phyloP scores from a whole-genome alignment of 64 coral and sea anemone species.

The Pocillopora damicornis region DNA sequence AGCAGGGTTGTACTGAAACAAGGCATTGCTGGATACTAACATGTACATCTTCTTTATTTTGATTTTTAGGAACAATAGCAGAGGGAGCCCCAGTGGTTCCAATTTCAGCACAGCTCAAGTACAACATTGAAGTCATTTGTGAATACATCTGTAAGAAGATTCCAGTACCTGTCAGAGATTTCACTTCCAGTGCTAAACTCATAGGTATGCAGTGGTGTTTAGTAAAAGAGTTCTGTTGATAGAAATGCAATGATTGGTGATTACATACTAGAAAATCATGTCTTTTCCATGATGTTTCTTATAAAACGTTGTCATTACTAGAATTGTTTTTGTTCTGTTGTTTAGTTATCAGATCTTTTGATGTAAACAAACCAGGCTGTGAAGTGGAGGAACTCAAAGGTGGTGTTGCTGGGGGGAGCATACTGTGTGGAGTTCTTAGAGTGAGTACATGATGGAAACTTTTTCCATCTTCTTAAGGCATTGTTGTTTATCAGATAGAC shows the following conservation, averaged over 20 bases:
- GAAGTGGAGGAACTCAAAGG: conserved; percentile 98
- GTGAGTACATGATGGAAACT: conserved; percentile 7
- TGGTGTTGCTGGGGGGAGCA: conserved; percentile 93
- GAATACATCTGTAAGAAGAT: conserved; percentile 99
- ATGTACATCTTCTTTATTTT: neutral
- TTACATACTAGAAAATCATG: too few species aligned
- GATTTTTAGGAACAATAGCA: conserved; percentile 80
- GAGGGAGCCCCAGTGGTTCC: conserved; percentile 94
- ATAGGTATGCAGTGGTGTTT: conserved; percentile 56
- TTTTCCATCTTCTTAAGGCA: neutral
- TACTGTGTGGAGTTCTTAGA: conserved; percentile 84
- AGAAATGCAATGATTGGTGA: too few species aligned
- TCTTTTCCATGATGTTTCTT: too few species aligned
- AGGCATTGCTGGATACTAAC: neutral
- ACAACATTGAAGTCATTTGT: conserved; percentile 99
- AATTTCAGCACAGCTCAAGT: conserved; percentile 98
- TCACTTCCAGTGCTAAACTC: conserved; percentile 87
- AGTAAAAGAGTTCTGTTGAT: neutral
- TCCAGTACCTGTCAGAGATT: conserved; percentile 88
- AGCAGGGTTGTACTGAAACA: too few species aligned
- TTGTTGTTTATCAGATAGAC: neutral
- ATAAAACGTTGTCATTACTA: neutral
- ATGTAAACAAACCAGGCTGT: conserved; percentile 97
- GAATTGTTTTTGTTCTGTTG: neutral
- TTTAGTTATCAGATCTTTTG: conserved; percentile 93